These are phyloP conservation scores for Kryptolebias ocellatus DNA, from an alignment of 2,797 vertebrate species.

Conservation along the genomic window DNA sequence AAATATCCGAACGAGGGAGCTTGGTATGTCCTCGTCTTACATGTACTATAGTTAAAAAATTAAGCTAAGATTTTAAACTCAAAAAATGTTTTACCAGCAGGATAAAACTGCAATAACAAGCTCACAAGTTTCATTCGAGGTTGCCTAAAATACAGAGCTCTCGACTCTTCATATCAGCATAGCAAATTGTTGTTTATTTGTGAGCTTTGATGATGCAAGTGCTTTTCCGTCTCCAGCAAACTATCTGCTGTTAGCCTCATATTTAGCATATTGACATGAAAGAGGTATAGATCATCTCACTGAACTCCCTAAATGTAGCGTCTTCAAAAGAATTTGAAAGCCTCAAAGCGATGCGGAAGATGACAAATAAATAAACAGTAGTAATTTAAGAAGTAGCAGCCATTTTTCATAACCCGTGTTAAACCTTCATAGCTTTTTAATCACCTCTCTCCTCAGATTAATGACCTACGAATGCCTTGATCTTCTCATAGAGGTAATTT, in stretches of 20 bases:
- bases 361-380: slow-evolving; percentile 51
- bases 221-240: background rate
- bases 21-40: background rate
- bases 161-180: background rate
- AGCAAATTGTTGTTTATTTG: background rate
- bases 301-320: slow-evolving; percentile 6
- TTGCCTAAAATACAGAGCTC: background rate
- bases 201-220: background rate
- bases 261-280: background rate
- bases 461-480: slow-evolving; percentile 77
- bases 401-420: slow-evolving; percentile 54
- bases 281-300: background rate
- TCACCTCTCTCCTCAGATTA: slow-evolving; percentile 70
- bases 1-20: slow-evolving; percentile 87
- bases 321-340: slow-evolving; percentile 23
- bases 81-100: too few relatives aligned
- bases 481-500: slow-evolving; percentile 70
- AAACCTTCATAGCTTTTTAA: slow-evolving; percentile 69
- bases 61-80: background rate
- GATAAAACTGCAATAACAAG: too few relatives aligned
- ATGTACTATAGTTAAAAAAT: background rate
- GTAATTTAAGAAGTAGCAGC: slow-evolving; percentile 58
- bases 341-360: slow-evolving; percentile 24
- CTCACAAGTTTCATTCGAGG: too few relatives aligned
- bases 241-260: background rate